A percentile compares a stretch with the other conserved stretches of the same genome.
Conservation (phyloP, 2,797 vertebrate genomes). For the Chaetophractus vellerosus region DNA sequence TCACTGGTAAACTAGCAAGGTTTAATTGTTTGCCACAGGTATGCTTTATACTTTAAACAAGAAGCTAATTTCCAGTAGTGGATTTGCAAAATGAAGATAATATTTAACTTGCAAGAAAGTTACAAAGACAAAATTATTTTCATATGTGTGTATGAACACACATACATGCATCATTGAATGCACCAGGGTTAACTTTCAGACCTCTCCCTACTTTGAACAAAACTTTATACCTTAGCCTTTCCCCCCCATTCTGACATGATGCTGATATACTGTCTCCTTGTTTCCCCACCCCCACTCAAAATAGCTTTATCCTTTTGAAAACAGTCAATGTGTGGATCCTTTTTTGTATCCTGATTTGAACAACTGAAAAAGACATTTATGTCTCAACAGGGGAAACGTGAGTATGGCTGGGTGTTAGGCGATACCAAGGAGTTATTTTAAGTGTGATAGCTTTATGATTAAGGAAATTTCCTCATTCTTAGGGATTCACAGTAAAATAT, state of each 20-base stretch:
- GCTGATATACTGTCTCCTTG: background rate
- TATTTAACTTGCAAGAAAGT: background rate
- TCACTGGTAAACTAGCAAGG: background rate
- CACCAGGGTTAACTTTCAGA: background rate
- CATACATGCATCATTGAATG: background rate
- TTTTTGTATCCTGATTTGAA: background rate
- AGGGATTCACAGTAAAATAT: background rate
- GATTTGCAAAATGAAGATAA: background rate
- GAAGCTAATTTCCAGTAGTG: background rate
- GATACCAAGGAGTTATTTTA: background rate
- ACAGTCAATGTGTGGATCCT: background rate
- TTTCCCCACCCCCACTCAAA: background rate
- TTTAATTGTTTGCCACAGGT: background rate
- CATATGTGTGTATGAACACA: too few relatives aligned
- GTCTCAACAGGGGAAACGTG: background rate
- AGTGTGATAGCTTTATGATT: background rate
- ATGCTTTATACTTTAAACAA: background rate
- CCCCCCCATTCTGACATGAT: background rate
- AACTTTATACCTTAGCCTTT: background rate
- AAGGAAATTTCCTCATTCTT: background rate
- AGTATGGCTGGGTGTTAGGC: background rate
- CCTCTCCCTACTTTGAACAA: background rate
- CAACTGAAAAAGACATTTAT: background rate
- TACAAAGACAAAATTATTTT: background rate
- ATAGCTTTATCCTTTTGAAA: background rate